These are phyloP conservation scores for Steatornis caripensis DNA, from an alignment of 2,113 vertebrate genomes.

Conservation along the genomic window DNA sequence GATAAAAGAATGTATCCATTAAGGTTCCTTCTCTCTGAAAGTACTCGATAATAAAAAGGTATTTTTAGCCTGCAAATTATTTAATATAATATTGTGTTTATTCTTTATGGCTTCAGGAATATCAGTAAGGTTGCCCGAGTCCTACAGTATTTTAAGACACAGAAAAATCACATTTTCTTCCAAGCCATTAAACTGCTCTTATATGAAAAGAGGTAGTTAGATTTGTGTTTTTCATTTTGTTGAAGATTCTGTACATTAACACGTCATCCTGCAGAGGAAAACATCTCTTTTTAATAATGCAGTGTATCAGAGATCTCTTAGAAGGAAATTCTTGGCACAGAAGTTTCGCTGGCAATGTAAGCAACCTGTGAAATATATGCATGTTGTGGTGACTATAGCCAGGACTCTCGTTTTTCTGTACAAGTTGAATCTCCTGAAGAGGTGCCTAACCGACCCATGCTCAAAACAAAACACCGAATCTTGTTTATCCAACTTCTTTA, in stretches of 20 bases:
- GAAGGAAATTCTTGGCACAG: neutral
- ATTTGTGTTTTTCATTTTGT: neutral
- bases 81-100: neutral
- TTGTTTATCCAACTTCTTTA: neutral
- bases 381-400: neutral
- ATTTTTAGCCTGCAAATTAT: slow-evolving; percentile 19
- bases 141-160: neutral
- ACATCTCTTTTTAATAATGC: neutral
- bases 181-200: neutral
- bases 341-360: neutral
- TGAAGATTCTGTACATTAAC: neutral
- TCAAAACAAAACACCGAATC: neutral
- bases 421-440: neutral
- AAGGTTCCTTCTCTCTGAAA: neutral
- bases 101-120: neutral
- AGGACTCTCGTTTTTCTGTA: neutral
- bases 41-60: neutral
- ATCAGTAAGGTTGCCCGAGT: neutral
- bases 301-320: neutral
- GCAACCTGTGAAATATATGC: neutral
- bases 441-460: neutral
- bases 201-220: neutral
- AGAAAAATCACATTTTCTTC: neutral
- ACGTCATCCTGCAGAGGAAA: neutral
- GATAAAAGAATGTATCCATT: neutral